Evolutionary conservation across 2,113 vertebrate genomes (phyloP).

Genomic region (Ursus arctos): DNA sequence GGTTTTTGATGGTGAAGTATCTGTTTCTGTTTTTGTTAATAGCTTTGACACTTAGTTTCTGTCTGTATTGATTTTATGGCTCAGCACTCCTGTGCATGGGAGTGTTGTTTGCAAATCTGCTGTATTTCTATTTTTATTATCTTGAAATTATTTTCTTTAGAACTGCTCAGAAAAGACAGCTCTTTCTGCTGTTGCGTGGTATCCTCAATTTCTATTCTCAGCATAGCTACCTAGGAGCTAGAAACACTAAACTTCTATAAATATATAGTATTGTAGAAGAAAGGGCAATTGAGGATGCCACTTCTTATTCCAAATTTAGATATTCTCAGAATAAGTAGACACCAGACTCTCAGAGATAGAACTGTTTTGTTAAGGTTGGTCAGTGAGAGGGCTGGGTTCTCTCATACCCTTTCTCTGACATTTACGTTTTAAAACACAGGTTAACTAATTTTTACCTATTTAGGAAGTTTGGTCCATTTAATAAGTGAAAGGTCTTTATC

Average conservation of each 20-base stretch:
- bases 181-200: not conserved
- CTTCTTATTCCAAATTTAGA: not conserved
- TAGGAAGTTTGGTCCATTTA: not conserved
- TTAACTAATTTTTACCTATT: conserved; percentile 23
- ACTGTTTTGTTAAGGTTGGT: conserved; percentile 27
- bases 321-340: conserved; percentile 32
- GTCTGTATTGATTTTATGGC: conserved; percentile 1
- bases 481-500: not conserved
- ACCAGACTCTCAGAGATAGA: conserved; percentile 30
- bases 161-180: not conserved
- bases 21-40: not conserved
- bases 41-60: conserved; percentile 45
- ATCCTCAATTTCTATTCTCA: not conserved
- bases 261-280: not conserved
- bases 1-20: conserved; percentile 20
- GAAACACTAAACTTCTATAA: not conserved
- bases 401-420: conserved; percentile 3
- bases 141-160: conserved; percentile 33
- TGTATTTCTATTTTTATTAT: conserved; percentile 11
- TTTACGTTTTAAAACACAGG: conserved; percentile 12
- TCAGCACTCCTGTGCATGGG: not conserved
- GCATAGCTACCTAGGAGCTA: not conserved
- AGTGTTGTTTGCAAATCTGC: conserved; percentile 29
- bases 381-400: conserved; percentile 33
- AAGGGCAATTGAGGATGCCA: not conserved